Conservation (phyloP, 2,888 invertebrate genomes). For the Noctua comes region DNA sequence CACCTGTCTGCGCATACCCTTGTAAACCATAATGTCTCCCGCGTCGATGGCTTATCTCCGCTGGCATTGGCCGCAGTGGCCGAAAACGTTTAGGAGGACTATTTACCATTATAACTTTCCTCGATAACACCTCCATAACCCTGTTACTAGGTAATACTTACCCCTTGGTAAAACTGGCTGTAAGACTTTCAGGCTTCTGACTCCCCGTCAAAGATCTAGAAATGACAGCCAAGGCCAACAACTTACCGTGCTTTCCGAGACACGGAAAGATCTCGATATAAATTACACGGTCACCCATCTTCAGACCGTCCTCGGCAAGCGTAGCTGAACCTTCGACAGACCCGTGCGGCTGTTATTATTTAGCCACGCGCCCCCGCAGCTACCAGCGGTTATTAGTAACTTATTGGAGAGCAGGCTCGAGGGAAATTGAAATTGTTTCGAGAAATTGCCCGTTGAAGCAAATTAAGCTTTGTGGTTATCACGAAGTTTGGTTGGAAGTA, state of each 20-base stretch:
- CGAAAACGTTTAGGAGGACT: too few species aligned
- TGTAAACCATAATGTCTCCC: too few species aligned
- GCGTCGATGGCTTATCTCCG: too few species aligned
- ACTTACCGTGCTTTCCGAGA: not conserved
- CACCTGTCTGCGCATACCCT: too few species aligned
- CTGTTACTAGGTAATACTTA: too few species aligned
- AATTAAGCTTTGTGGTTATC: constrained; percentile 6
- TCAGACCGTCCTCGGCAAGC: not conserved
- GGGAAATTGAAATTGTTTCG: constrained; percentile 36
- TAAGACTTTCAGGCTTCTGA: not conserved
- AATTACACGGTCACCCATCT: not conserved
- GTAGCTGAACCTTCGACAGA: not conserved
- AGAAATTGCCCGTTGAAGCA: not conserved
- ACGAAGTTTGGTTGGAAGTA: not conserved
- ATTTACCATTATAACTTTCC: too few species aligned
- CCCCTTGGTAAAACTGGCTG: not conserved
- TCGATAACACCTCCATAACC: too few species aligned
- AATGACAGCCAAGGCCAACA: not conserved
- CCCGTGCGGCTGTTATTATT: not conserved
- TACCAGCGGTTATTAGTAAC: constrained; percentile 16
- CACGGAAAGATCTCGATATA: not conserved
- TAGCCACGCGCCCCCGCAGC: not conserved
- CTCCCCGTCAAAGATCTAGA: too few species aligned
- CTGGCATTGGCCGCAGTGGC: too few species aligned
- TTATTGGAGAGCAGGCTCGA: not conserved